These are phyloP conservation scores for Paradoxurus hermaphroditus DNA, from an alignment of 2,113 vertebrate species.

Conservation along the genomic window DNA sequence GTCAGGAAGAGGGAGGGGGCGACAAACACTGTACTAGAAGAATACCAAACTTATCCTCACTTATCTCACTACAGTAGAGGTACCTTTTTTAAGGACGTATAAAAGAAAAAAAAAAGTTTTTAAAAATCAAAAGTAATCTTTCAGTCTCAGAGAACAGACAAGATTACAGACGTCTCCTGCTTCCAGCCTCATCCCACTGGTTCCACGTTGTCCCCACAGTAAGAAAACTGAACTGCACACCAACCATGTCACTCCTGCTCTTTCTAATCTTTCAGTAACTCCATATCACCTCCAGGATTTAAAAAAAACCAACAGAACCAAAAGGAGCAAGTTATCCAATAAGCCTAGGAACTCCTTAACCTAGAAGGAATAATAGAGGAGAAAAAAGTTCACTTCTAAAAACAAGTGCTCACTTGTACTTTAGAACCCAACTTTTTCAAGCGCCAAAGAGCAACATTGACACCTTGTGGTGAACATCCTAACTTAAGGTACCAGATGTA, in stretches of 20 bases:
- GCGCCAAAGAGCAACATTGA: conserved; percentile 74
- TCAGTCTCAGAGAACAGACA: background rate
- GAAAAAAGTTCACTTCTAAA: conserved; percentile 3
- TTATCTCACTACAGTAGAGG: background rate
- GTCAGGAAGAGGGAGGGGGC: background rate
- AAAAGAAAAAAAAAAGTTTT: background rate
- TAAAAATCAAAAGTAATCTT: conserved; percentile 15
- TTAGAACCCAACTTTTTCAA: background rate
- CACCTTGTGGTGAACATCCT: conserved; percentile 77
- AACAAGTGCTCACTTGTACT: background rate
- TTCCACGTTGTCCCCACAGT: background rate
- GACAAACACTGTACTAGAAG: background rate
- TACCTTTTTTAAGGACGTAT: background rate
- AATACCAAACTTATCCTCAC: background rate
- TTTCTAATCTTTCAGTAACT: background rate
- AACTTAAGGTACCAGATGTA: background rate
- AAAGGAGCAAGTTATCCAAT: background rate
- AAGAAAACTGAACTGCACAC: background rate
- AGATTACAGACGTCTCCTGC: background rate
- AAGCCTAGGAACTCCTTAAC: background rate
- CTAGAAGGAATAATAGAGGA: background rate
- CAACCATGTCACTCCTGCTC: no score
- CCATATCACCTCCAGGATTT: background rate
- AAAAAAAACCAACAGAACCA: background rate
- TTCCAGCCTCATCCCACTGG: background rate